Conservation (phyloP, 2,113 vertebrate genomes). For the Andinoacara biseriatus region DNA sequence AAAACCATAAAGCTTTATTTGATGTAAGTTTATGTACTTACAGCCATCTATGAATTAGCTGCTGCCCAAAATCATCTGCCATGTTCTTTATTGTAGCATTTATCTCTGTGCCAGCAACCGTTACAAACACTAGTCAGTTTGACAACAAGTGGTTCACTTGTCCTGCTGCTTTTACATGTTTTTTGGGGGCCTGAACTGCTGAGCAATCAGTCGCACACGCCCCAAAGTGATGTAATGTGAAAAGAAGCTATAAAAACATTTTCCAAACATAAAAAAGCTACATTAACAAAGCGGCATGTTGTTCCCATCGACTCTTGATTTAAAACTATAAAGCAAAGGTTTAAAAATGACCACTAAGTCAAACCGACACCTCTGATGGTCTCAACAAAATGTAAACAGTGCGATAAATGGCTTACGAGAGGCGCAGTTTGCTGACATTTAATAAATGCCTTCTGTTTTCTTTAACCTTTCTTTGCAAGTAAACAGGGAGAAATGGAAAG, state of each 20-base stretch:
- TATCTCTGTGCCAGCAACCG: neutral
- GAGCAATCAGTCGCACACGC: neutral
- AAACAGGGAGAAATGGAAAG: neutral
- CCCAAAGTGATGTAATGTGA: slow-evolving; percentile 13
- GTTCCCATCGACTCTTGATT: neutral
- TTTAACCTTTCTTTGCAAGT: neutral
- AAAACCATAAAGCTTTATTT: neutral
- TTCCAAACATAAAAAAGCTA: neutral
- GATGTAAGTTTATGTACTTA: neutral
- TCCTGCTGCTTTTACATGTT: neutral
- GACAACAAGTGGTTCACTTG: neutral
- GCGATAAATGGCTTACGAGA: neutral
- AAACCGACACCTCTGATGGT: neutral
- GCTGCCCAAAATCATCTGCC: neutral
- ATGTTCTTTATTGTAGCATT: neutral
- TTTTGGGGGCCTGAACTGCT: neutral
- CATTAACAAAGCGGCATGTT: neutral
- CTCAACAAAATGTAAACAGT: neutral
- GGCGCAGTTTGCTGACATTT: neutral
- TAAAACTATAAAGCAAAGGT: neutral
- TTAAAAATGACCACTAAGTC: neutral
- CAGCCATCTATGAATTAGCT: neutral
- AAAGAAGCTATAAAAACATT: neutral
- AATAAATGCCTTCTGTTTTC: neutral
- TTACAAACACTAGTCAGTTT: neutral